Percentiles rank a stretch among this genome's conserved stretches.
Conservation (phyloP, 2,888 invertebrate species). For the Sminthurinus aureus region DNA sequence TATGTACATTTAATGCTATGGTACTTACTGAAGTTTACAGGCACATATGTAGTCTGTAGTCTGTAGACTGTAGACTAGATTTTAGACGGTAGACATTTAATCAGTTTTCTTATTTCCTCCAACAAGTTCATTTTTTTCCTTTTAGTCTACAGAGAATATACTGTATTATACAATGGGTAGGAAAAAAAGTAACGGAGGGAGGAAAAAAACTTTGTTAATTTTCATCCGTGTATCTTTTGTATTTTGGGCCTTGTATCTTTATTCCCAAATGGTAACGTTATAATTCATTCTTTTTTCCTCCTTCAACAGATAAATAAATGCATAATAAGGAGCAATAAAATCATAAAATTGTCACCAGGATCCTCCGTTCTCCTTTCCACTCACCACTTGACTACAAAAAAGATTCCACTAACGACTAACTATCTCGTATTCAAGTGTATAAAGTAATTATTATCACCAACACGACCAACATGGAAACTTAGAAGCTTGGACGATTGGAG, state of each 20-base stretch:
- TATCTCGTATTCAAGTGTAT: slow-evolving; percentile 6
- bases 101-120: too few species aligned
- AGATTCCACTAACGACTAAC: background rate
- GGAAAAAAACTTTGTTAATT: too few species aligned
- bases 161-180: too few species aligned
- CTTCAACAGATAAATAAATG: too few species aligned
- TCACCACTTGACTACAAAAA: background rate
- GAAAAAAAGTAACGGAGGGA: too few species aligned
- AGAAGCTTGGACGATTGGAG: background rate
- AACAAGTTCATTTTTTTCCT: too few species aligned
- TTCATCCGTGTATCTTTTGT: background rate
- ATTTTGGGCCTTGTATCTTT: background rate
- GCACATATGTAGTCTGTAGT: too few species aligned
- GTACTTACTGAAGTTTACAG: too few species aligned
- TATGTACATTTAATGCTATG: too few species aligned
- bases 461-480: background rate
- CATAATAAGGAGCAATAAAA: slow-evolving; percentile 12
- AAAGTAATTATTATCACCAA: slow-evolving; percentile 30
- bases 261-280: background rate
- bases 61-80: too few species aligned
- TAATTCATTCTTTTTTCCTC: slow-evolving; percentile 8
- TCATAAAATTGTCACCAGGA: slow-evolving; percentile 34
- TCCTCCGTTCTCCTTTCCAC: background rate
- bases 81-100: too few species aligned
- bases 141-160: too few species aligned